These are phyloP conservation scores for Sylvia borin DNA, from an alignment of 2,797 vertebrate species.

Conservation along the genomic window DNA sequence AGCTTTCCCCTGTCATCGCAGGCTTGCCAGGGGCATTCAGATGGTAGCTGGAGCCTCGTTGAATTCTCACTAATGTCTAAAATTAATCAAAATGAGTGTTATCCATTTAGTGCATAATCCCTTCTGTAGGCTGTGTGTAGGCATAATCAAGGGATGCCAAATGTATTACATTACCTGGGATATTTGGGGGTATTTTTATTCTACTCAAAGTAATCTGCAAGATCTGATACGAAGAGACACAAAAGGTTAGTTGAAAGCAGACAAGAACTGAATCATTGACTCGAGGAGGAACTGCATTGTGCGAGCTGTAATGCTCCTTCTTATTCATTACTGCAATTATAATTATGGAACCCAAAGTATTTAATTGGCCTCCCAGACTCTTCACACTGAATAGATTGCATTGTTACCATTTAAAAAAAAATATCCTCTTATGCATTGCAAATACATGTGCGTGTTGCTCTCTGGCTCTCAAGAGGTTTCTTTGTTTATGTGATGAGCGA, in stretches of 20 bases:
- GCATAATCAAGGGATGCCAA: slow-evolving; percentile 11
- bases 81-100: background rate
- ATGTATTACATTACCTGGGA: slow-evolving; percentile 34
- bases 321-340: slow-evolving; percentile 78
- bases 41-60: background rate
- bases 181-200: slow-evolving; percentile 51
- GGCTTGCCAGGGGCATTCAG: background rate
- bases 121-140: background rate
- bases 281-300: slow-evolving; percentile 70
- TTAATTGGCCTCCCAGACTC: slow-evolving; percentile 76
- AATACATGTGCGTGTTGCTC: slow-evolving; percentile 66
- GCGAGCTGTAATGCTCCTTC: slow-evolving; percentile 63
- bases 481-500: slow-evolving; percentile 78
- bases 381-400: slow-evolving; percentile 76
- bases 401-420: slow-evolving; percentile 72
- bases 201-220: slow-evolving; percentile 24
- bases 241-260: slow-evolving; percentile 71
- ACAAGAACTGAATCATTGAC: slow-evolving; percentile 39
- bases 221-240: slow-evolving; percentile 60
- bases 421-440: slow-evolving; percentile 64
- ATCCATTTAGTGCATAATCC: background rate
- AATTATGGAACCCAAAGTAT: slow-evolving; percentile 78
- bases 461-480: slow-evolving; percentile 74
- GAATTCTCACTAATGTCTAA: background rate
- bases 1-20: background rate